phyloP scores from a whole-genome alignment of 2,113 vertebrate species.

The Plestiodon gilberti region DNA sequence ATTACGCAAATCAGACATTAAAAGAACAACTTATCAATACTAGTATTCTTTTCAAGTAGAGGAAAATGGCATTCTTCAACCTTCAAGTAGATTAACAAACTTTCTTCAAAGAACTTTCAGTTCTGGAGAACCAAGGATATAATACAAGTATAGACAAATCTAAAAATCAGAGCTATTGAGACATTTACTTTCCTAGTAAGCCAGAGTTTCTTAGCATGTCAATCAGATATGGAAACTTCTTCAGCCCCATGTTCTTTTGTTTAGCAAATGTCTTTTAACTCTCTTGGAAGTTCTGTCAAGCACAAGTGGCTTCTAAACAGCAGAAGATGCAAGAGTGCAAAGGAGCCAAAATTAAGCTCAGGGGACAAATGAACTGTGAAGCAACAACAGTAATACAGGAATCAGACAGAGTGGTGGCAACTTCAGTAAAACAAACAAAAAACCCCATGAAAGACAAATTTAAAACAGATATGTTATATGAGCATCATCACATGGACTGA shows the following conservation, averaged over 20 bases:
- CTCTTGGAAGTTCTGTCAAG: not conserved
- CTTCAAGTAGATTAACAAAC: not conserved
- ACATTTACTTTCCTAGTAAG: slow-evolving; percentile 27
- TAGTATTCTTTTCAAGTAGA: not conserved
- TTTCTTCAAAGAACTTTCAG: not conserved
- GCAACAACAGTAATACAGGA: not conserved
- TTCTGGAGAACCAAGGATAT: not conserved
- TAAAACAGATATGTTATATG: not conserved
- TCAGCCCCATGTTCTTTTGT: not conserved
- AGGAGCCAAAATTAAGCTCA: not conserved
- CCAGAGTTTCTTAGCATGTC: slow-evolving; percentile 2
- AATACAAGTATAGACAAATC: not conserved
- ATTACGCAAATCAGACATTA: not conserved
- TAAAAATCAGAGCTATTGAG: not conserved
- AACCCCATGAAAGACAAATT: slow-evolving; percentile 8
- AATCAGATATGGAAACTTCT: slow-evolving; percentile 12
- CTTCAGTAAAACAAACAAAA: slow-evolving; percentile 23
- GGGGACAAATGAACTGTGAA: not conserved
- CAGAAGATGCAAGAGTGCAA: not conserved
- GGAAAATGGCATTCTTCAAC: not conserved
- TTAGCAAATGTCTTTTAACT: not conserved
- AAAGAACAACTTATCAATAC: not conserved
- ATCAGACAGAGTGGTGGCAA: slow-evolving; percentile 11
- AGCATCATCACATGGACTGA: not conserved
- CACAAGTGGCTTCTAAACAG: not conserved